These are phyloP conservation scores for Junonia oenone DNA, from an alignment of 2,888 invertebrate genomes.

Conservation along the genomic window DNA sequence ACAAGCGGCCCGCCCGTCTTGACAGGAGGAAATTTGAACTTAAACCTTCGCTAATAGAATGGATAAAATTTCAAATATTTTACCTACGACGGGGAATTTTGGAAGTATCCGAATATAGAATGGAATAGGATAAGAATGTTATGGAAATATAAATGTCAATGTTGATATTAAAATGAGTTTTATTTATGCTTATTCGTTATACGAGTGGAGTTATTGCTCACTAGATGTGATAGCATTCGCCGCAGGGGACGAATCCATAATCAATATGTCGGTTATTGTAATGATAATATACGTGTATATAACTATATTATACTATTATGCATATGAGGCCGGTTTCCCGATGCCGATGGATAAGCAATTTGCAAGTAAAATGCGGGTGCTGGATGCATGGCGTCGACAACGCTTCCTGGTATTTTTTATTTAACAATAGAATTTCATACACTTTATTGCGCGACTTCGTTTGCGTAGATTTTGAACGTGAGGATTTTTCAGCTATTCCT, in stretches of 20 bases:
- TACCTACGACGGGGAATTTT: not conserved
- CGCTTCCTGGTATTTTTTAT: slow-evolving; percentile 51
- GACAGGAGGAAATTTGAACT: slow-evolving; percentile 58
- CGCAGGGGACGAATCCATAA: slow-evolving; percentile 4
- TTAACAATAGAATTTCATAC: slow-evolving; percentile 55
- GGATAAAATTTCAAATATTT: slow-evolving; percentile 45
- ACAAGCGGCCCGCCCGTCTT: slow-evolving; percentile 32
- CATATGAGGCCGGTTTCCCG: slow-evolving; percentile 41
- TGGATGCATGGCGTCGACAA: slow-evolving; percentile 51
- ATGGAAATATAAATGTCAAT: not conserved
- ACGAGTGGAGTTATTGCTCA: not conserved
- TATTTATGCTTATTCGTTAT: not conserved
- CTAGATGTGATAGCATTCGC: slow-evolving; percentile 1
- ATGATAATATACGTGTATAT: slow-evolving; percentile 28
- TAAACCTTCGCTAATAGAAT: slow-evolving; percentile 57
- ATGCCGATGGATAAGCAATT: slow-evolving; percentile 70
- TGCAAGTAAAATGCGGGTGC: slow-evolving; percentile 71
- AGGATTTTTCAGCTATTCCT: not conserved
- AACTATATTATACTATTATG: slow-evolving; percentile 33
- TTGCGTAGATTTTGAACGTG: slow-evolving; percentile 26
- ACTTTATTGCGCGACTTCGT: slow-evolving; percentile 29
- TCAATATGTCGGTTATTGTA: slow-evolving; percentile 12
- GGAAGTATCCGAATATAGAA: not conserved
- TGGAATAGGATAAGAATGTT: not conserved
- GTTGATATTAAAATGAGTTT: not conserved